Conservation (phyloP, 2,888 invertebrate genomes). For the Erebia epiphron region DNA sequence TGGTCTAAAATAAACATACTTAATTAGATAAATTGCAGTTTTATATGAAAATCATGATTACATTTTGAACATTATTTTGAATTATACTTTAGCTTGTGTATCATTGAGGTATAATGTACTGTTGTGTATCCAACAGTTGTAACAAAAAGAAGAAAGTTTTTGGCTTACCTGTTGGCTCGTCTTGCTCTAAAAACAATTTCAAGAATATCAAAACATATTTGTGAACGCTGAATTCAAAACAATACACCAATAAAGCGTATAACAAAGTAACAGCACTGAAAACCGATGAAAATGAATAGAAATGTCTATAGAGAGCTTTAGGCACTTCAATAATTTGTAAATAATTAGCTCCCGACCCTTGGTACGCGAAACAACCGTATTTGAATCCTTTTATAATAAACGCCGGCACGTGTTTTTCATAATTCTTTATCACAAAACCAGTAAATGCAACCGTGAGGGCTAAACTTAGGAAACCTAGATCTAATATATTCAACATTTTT, state of each 20-base stretch:
- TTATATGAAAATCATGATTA: no score
- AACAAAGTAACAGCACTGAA: slow-evolving; percentile 76
- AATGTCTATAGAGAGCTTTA: slow-evolving; percentile 91
- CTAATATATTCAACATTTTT: slow-evolving; percentile 69
- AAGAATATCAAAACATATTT: slow-evolving; percentile 72
- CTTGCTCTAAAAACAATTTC: slow-evolving; percentile 69
- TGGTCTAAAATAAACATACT: no score
- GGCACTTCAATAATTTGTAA: slow-evolving; percentile 86
- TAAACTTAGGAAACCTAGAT: slow-evolving; percentile 70
- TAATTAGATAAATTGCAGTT: no score
- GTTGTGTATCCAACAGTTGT: no score
- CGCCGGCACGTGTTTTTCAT: slow-evolving; percentile 86
- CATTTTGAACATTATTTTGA: no score
- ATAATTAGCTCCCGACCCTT: slow-evolving; percentile 73
- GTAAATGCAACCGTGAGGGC: slow-evolving; percentile 76
- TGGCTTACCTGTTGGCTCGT: slow-evolving; percentile 77
- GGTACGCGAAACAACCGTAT: slow-evolving; percentile 88
- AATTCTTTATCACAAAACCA: slow-evolving; percentile 84
- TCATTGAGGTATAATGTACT: no score
- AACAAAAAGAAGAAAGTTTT: neutral
- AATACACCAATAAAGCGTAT: slow-evolving; percentile 78
- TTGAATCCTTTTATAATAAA: slow-evolving; percentile 85
- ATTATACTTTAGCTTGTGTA: no score
- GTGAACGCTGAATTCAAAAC: slow-evolving; percentile 73
- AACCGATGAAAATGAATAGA: slow-evolving; percentile 87